Evolutionary conservation across 2,113 vertebrate species (phyloP), one percentile per base, ranked within the genome.

Genomic region (Semicossyphus pulcher): DNA sequence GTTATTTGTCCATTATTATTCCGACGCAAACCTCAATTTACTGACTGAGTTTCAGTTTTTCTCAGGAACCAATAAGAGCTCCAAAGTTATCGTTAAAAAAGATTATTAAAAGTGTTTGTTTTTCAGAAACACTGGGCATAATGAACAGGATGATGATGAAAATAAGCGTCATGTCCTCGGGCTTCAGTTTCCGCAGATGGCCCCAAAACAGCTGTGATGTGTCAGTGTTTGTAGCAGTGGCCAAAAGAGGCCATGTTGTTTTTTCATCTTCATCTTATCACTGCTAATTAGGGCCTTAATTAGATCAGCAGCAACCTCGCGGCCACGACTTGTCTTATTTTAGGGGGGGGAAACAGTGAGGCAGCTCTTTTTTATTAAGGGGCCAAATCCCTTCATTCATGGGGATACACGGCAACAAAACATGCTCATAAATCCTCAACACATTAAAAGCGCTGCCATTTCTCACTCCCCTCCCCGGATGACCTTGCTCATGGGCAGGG

Each of bases 201-300:
- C 23, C 41, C 57, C 29, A 47, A 78, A 90, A 51, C 83, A 86
- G 82, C 78, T 76, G 84, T 56, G 78, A 11, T 57, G 76, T 83
- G 72, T 87, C 80, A 64, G 39, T 54, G 53, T 62, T 34, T 80
- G 21, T 60, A 12, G 44, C 41, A 16, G n/a, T 34, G 23, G 51
- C 85, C 31, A 57, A 68, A 69, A 78, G 1, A 81, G 54, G 5
- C n/a, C 64, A 41, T n/a, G 58, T 63, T 72, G 47, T 72, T 61
- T 64, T 39, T 26, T 42, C 0, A 67, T 14, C 59, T 79, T 83
- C 56, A 58, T 77, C 72, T 85, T 72, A 88, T 88, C 75, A 18
- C 5, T 7, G 42, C 79, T 63, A 82, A 88, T 88, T 87, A 86
- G 47, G 23, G 18, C 61, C 49, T 59, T 86, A 56, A 86, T 84